phyloP scores from a whole-genome alignment of 1,140 invertebrate species.

The Pseudachorutes palmiensis region DNA sequence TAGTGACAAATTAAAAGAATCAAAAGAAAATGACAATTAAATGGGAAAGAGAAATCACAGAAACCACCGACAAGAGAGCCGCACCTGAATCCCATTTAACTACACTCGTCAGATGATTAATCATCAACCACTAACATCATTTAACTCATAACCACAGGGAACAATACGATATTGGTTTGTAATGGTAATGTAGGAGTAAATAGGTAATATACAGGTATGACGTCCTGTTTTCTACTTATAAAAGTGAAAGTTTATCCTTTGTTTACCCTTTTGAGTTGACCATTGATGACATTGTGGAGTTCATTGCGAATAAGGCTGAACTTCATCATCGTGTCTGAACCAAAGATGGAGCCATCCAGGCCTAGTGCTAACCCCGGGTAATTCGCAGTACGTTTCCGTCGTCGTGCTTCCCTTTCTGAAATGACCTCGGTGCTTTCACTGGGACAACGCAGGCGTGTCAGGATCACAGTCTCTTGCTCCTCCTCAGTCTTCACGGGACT shows the following conservation, averaged over 20 bases:
- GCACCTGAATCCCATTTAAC: too few relatives aligned
- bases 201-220: not conserved
- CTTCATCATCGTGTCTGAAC: slow-evolving; percentile 95
- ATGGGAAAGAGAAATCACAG: too few relatives aligned
- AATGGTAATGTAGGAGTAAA: too few relatives aligned
- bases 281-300: slow-evolving; percentile 92
- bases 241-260: too few relatives aligned
- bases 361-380: slow-evolving; percentile 87
- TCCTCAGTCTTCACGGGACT: slow-evolving; percentile 53
- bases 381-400: slow-evolving; percentile 68
- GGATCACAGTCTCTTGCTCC: slow-evolving; percentile 50
- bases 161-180: too few relatives aligned
- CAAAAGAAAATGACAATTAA: too few relatives aligned
- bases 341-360: slow-evolving; percentile 72
- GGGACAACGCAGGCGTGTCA: slow-evolving; percentile 71
- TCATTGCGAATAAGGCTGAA: slow-evolving; percentile 94
- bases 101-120: too few relatives aligned
- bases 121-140: too few relatives aligned
- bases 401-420: slow-evolving; percentile 68
- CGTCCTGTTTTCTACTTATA: too few relatives aligned
- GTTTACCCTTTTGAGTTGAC: slow-evolving; percentile 84
- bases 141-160: too few relatives aligned
- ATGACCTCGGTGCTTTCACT: slow-evolving; percentile 78
- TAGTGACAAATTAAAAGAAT: too few relatives aligned
- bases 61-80: too few relatives aligned